Evolutionary conservation across 2,888 invertebrate species (phyloP).

Genomic region (Parasteatoda lunata): DNA sequence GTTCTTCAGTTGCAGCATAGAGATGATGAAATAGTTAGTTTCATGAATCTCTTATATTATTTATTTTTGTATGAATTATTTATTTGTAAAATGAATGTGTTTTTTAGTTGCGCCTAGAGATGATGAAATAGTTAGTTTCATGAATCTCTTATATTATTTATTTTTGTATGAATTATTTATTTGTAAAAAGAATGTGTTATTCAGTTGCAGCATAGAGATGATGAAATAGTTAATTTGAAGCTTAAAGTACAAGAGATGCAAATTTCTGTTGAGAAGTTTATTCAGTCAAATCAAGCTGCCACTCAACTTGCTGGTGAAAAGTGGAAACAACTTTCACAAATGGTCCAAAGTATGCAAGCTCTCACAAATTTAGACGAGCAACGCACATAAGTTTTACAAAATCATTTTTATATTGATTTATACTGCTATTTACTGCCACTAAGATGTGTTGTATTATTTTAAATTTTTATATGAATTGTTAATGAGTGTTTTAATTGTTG

Average conservation of each 20-base stretch:
- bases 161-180: too few species aligned
- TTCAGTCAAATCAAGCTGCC: constrained; percentile 54
- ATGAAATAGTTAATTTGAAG: constrained; percentile 52
- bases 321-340: constrained; percentile 54
- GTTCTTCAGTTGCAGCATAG: too few species aligned
- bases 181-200: neutral
- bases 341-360: constrained; percentile 59
- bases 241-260: constrained; percentile 65
- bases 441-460: neutral
- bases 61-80: too few species aligned
- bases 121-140: constrained; percentile 22
- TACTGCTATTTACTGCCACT: too few species aligned
- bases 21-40: too few species aligned
- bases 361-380: constrained; percentile 41
- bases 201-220: constrained; percentile 41
- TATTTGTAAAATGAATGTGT: neutral
- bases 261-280: constrained; percentile 62
- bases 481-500: neutral
- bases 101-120: constrained; percentile 32
- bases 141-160: too few species aligned
- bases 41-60: too few species aligned
- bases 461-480: neutral
- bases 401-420: neutral
- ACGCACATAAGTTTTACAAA: neutral
- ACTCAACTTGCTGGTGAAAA: constrained; percentile 46